These are phyloP conservation scores for Onychorhynchus coronatus DNA, from an alignment of 2,113 vertebrate species.

Conservation along the genomic window DNA sequence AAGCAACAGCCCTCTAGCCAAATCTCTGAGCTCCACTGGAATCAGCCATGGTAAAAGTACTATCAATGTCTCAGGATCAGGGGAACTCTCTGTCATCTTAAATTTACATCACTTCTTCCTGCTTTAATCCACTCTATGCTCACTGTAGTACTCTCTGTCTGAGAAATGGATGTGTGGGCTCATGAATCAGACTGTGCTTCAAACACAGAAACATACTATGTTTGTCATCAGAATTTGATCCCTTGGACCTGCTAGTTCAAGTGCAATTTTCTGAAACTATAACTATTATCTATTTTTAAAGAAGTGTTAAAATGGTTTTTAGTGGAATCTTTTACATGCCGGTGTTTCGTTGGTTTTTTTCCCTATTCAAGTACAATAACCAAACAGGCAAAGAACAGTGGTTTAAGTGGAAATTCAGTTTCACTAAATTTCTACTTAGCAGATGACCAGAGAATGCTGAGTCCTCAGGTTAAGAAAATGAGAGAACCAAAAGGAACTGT, in stretches of 20 bases:
- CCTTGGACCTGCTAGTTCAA: neutral
- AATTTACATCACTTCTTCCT: neutral
- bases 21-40: neutral
- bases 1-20: neutral
- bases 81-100: neutral
- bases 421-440: neutral
- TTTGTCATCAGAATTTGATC: neutral
- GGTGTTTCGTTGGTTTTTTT: neutral
- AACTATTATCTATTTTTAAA: neutral
- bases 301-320: neutral
- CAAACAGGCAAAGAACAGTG: neutral
- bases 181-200: neutral
- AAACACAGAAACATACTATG: neutral
- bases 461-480: neutral
- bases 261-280: neutral
- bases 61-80: fast-evolving
- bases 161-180: neutral
- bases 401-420: neutral
- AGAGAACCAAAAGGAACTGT: neutral
- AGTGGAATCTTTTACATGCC: neutral
- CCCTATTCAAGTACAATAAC: neutral
- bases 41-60: neutral
- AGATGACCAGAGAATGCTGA: neutral
- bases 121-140: neutral
- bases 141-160: neutral